Percentiles rank a stretch among this genome's conserved stretches.
phyloP scores from a whole-genome alignment of 1,140 invertebrate species.

The Papilio polytes region DNA sequence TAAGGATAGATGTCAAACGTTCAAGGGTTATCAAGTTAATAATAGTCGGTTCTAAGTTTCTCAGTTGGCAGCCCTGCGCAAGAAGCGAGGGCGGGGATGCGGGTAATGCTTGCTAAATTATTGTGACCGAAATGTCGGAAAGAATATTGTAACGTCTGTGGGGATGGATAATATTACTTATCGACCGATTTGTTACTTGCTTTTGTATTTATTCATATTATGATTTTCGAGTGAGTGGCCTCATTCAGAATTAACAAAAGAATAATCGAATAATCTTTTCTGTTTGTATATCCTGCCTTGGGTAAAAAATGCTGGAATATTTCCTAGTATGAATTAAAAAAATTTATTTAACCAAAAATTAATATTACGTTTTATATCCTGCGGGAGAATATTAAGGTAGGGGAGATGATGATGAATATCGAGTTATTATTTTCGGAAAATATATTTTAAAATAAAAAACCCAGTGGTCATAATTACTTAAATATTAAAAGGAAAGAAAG shows the following conservation, averaged over 20 bases:
- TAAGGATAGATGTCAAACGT: not conserved
- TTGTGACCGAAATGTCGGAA: constrained; percentile 65
- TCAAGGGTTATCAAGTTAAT: not conserved
- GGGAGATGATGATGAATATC: too few relatives aligned
- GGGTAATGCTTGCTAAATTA: constrained; percentile 67
- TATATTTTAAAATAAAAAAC: not conserved
- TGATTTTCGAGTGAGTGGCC: not conserved
- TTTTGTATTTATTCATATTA: constrained; percentile 1
- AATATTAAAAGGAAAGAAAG: not conserved
- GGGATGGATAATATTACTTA: constrained; percentile 26
- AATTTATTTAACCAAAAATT: too few relatives aligned
- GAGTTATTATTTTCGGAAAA: not conserved
- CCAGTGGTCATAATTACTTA: not conserved
- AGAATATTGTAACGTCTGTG: constrained; percentile 48
- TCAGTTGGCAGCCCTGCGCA: constrained; percentile 8
- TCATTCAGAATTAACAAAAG: not conserved
- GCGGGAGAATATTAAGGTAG: too few relatives aligned
- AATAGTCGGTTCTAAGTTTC: not conserved
- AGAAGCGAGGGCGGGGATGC: constrained; percentile 59
- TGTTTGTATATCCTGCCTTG: not conserved
- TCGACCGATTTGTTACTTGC: constrained; percentile 26
- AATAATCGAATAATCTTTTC: not conserved
- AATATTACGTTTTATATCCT: too few relatives aligned
- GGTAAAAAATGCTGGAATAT: not conserved
- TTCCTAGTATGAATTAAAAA: too few relatives aligned